phyloP scores from a whole-genome alignment of 2,797 vertebrate species.

The Leuciscus waleckii region DNA sequence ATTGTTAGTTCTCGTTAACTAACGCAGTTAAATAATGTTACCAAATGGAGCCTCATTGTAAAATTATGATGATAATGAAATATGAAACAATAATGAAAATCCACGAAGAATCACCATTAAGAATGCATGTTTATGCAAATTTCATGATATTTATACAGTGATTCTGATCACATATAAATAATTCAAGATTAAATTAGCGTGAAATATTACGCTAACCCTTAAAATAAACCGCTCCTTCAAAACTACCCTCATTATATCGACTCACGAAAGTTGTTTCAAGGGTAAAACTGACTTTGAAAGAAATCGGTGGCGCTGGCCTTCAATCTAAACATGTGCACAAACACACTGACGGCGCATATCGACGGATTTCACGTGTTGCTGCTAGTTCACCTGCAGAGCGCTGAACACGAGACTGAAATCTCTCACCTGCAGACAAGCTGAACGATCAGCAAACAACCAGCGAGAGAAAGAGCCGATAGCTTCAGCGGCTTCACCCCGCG shows the following conservation, averaged over 20 bases:
- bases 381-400: constrained; percentile 63
- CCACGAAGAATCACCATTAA: no score
- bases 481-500: constrained; percentile 1
- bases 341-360: constrained; percentile 10
- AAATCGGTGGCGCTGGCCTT: background rate
- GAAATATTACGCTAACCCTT: no score
- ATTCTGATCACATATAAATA: no score
- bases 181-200: no score
- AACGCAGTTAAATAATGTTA: no score
- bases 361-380: constrained; percentile 63
- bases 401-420: constrained; percentile 62
- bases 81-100: no score
- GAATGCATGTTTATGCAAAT: no score
- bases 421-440: constrained; percentile 60
- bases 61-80: no score
- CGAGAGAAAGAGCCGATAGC: constrained; percentile 39
- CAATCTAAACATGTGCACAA: constrained; percentile 25
- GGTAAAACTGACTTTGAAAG: constrained; percentile 31
- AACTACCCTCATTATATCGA: background rate
- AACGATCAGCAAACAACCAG: constrained; percentile 18
- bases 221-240: background rate
- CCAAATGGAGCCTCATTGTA: no score
- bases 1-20: no score
- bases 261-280: constrained; percentile 9
- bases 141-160: no score